Base-by-base conservation (phyloP, 2,888 invertebrate genomes). In the Yponomeuta evonymella region DNA sequence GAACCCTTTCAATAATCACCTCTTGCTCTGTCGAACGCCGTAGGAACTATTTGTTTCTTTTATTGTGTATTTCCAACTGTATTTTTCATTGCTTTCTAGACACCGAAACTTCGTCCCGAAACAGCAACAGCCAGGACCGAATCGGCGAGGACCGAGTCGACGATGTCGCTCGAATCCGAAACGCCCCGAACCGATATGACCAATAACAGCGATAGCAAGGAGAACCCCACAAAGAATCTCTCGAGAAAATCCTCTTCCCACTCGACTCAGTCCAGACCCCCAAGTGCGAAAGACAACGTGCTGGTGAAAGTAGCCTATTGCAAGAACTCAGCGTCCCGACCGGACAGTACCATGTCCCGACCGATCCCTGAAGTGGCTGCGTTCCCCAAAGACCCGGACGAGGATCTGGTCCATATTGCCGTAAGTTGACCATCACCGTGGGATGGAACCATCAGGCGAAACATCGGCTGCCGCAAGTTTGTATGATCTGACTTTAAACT, bases 381-480 rank as follows among this genome's bases (percentile, higher is more conserved):
- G 0, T 65, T 83, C 1, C 92, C 90, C 0, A 81, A 78, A 73
- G 87, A 93, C 73, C 92, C 92, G 15, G 90, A 93, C 76, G 83
- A 88, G 71, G 91, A 92, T 72, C 86, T 80, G 73, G 86, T 89
- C 30, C 79, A 89, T 77, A 79, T 92, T 74, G 75, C 75, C 76
- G 91, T 92, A 75, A 85, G 89, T 82, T 70, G 63, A 23, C 43
- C 6, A 43, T 43, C 43, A 8, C 9, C 8, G 9, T 8, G 43
- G 8, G 5, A 43, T 43, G 43, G 43, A 43, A 43, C 5, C 43
- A 43, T 8, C 43, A 43, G 9, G 43, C 9, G 43, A 43, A 43
- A 43, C 43, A 43, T 43, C 43, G 43, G 43, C 6, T 43, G 5
- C 43, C 9, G 43, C 43, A 43, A 43, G 43, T 8, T 43, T 6